Evolutionary conservation across 1,140 invertebrate species (phyloP).

Genomic region (Heliconius nattereri): DNA sequence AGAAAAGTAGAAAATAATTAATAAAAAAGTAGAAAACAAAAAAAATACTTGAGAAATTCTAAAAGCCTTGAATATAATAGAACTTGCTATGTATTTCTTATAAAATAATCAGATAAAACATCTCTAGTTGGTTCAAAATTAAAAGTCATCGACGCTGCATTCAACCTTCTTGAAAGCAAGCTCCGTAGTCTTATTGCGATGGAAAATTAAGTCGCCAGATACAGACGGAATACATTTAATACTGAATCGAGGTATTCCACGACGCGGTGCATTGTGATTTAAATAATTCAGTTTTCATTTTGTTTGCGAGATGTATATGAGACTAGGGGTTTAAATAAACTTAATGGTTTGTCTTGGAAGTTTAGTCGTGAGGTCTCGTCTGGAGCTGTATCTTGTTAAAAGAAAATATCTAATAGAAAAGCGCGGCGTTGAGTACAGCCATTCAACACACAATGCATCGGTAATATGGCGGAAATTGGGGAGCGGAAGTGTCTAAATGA

Average conservation of each 20-base stretch:
- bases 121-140: background rate
- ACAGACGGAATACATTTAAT: conserved; percentile 5
- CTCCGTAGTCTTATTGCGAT: background rate
- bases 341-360: too few relatives aligned
- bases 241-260: background rate
- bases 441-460: too few relatives aligned
- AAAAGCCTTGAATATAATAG: background rate
- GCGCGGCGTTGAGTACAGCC: too few relatives aligned
- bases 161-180: conserved; percentile 4
- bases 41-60: background rate
- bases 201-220: conserved; percentile 6
- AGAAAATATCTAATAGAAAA: too few relatives aligned
- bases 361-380: too few relatives aligned
- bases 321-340: too few relatives aligned
- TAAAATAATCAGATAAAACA: background rate
- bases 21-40: background rate
- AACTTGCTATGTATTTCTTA: background rate
- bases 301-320: background rate
- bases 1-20: background rate
- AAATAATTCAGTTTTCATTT: conserved; percentile 1
- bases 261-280: background rate
- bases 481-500: too few relatives aligned
- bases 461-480: too few relatives aligned
- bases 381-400: too few relatives aligned
- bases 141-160: conserved; percentile 12